Evolutionary conservation across 2,113 vertebrate species (phyloP), one percentile per base, ranked within the genome.

Genomic region (Tricholaema leucomelas): DNA sequence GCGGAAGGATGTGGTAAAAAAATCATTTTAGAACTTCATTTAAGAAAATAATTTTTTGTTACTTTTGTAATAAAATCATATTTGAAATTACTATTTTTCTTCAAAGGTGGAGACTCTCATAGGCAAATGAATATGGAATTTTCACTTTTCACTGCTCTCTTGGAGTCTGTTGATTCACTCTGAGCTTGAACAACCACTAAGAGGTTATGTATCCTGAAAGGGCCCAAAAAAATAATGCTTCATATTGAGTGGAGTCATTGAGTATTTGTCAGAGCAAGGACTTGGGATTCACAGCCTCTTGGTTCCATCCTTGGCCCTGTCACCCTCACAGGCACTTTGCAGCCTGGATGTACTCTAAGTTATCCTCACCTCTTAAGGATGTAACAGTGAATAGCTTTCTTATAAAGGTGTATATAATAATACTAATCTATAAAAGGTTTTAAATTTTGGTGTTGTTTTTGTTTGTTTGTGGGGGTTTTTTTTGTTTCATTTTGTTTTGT

Each of bases 1-100:
- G 88, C 50, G 59, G 88, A 90, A 96, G 97, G 84, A 97, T 92
- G 95, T 91, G 93, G 89, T 87, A 93, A 96, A 96, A 95, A 96
- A 95, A 90, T 92, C 0, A 72, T 94, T 65, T 95, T 92, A 92
- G 88, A 95, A 96, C 93, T 93, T 85, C 31, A 81, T 91, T 94
- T 97, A 96, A 97, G 92, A 88, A 93, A 92, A 92, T 74, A 79
- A 7, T 30, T 89, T 92, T 89, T 85, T 87, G 52, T 73, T 73
- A 46, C 87, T 89, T 92, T 90, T 90, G 50, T 66, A 70, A 83
- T 84, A 82, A 87, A 80, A 93, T 71, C 31, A 42, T 80, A 71
- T 90, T 71, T 77, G 75, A 95, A 94, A 92, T 67, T 36, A 65
- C 12, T 38, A n/a, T 77, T 95, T 87, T 93, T 65, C 79, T 92